Evolutionary conservation across 2,113 vertebrate genomes (phyloP), one percentile per base, ranked within the genome.

Genomic region (Amphiprion ocellaris): DNA sequence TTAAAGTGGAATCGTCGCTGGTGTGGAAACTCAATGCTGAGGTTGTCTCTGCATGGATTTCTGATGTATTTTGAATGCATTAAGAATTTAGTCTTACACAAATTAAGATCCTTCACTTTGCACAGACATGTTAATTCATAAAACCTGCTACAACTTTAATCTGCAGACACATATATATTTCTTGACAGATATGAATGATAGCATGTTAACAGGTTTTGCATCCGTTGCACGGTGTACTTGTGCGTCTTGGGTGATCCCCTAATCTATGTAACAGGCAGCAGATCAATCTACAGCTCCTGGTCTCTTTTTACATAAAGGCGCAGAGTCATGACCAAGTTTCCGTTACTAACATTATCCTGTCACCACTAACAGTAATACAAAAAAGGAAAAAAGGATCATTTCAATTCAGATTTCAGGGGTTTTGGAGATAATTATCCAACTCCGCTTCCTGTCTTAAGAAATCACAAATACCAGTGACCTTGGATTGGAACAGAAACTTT

Each of bases 301-400:
- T 86, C 83, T 84, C 70, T 46, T 87, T 50, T 85, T 74, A 74
- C 75, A 74, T 59, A 56, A 81, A 70, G 67, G 74, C 28, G 66
- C 41, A 47, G 14, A 47, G 50, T 85, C 26, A 53, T 47, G 46
- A 69, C 47, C 24, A 53, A 44, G 70, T 37, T 50, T 56, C 1
- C 17, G 19, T 53, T 16, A 21, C 12, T 37, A 60, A 70, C 33
- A 84, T 90, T 86, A 87, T 39, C 8, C 50, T 88, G 80, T 85
- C 88, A 87, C 50, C 84, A 83, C 81, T 15, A 12, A 70, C 6
- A 44, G 44, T 67, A 74, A 69, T 73, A 54, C 37, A 66, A 50
- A 72, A 53, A 78, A 5, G 14, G 28, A 26, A 26, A 24, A 37
- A 50, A 39, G 26, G 50, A 63, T 39, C 75, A 60, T 75, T 87